A percentile compares a stretch with the other conserved stretches of the same genome.
These are phyloP conservation scores for Myotis findleyi DNA, from an alignment of 2,797 vertebrate genomes.

Conservation along the genomic window DNA sequence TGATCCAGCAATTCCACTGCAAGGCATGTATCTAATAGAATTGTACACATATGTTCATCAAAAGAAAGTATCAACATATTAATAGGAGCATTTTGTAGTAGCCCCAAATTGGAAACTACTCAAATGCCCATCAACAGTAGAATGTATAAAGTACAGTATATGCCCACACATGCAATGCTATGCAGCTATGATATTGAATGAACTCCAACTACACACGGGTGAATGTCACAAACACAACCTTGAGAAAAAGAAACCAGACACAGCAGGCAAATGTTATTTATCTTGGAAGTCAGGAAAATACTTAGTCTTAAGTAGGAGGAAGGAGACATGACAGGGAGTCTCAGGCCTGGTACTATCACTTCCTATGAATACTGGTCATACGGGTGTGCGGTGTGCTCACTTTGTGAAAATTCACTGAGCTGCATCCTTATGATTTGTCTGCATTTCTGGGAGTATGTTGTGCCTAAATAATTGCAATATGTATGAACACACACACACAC, in stretches of 20 bases:
- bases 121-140: neutral
- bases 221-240: neutral
- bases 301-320: neutral
- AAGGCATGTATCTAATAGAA: neutral
- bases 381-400: neutral
- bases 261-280: no score
- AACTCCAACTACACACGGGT: accelerated
- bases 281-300: neutral
- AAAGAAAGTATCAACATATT: neutral
- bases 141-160: neutral
- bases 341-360: neutral
- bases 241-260: neutral
- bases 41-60: neutral
- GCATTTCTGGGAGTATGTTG: neutral
- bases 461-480: neutral
- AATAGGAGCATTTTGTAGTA: neutral
- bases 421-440: neutral
- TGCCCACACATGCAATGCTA: accelerated
- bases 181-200: neutral
- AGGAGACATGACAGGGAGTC: neutral
- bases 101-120: neutral
- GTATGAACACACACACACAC: neutral
- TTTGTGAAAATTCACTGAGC: neutral
- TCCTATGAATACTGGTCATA: neutral
- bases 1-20: no score